Evolutionary conservation across 1,140 invertebrate genomes (phyloP).

Genomic region (Lepidurus apus): DNA sequence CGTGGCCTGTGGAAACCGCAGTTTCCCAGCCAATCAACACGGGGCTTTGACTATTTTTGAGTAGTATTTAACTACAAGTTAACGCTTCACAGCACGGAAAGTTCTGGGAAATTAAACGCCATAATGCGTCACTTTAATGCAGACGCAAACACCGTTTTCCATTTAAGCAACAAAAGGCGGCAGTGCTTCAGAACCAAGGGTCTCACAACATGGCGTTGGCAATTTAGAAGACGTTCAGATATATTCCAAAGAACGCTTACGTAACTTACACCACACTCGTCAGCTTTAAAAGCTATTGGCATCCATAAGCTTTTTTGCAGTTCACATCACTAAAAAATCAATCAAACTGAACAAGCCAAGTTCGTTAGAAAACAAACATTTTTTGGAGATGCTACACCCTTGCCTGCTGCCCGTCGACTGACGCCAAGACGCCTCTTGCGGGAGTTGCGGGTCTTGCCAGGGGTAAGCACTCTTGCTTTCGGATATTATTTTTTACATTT

Average conservation of each 20-base stretch:
- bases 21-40: too few relatives aligned
- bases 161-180: not conserved
- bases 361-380: not conserved
- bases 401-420: not conserved
- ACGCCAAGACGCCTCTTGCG: conserved; percentile 16
- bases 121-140: not conserved
- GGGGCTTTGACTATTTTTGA: too few relatives aligned
- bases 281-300: not conserved
- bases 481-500: too few relatives aligned
- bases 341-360: not conserved
- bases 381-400: not conserved
- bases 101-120: not conserved
- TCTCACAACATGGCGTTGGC: not conserved
- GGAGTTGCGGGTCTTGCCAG: not conserved
- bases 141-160: not conserved
- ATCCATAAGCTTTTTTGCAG: not conserved
- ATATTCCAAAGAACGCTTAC: not conserved
- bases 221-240: not conserved
- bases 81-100: not conserved
- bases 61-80: too few relatives aligned
- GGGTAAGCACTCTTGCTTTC: too few relatives aligned
- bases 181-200: not conserved
- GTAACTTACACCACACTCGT: not conserved
- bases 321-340: not conserved
- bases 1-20: too few relatives aligned